phyloP scores from a whole-genome alignment of 2,888 invertebrate species.

The Hydrotaea cyrtoneurina region DNA sequence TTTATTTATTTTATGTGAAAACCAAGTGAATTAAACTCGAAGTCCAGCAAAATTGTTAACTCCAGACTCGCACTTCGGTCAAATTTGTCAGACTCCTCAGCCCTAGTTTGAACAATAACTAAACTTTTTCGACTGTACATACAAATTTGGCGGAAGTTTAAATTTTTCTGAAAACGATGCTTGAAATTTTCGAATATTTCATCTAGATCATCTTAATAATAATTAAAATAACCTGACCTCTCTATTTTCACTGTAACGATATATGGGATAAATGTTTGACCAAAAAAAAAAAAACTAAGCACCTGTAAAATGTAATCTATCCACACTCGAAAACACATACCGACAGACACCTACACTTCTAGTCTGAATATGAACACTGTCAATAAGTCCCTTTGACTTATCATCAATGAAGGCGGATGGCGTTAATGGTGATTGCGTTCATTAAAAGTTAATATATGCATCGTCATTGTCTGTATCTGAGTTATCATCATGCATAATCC shows the following conservation, averaged over 20 bases:
- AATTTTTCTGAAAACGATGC: no score
- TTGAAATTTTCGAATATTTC: no score
- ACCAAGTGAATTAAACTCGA: no score
- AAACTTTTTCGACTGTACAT: no score
- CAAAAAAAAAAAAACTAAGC: slow-evolving; percentile 26
- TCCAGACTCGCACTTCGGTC: no score
- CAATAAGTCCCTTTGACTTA: slow-evolving; percentile 20
- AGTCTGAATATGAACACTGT: not conserved
- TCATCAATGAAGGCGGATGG: slow-evolving; percentile 26
- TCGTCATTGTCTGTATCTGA: not conserved
- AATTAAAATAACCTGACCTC: no score
- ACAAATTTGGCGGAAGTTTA: no score
- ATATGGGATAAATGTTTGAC: slow-evolving; percentile 10
- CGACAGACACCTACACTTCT: not conserved
- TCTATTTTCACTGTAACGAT: not conserved
- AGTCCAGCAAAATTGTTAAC: no score
- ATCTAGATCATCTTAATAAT: no score
- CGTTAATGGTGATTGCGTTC: slow-evolving; percentile 37
- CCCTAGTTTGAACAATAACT: no score
- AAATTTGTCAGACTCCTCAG: no score
- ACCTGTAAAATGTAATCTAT: slow-evolving; percentile 15
- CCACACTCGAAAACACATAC: not conserved
- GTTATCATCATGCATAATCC: not conserved
- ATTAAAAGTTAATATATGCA: slow-evolving; percentile 38
- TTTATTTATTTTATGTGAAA: no score